These are phyloP conservation scores for Rynchops niger DNA, from an alignment of 2,113 vertebrate genomes.

Conservation along the genomic window DNA sequence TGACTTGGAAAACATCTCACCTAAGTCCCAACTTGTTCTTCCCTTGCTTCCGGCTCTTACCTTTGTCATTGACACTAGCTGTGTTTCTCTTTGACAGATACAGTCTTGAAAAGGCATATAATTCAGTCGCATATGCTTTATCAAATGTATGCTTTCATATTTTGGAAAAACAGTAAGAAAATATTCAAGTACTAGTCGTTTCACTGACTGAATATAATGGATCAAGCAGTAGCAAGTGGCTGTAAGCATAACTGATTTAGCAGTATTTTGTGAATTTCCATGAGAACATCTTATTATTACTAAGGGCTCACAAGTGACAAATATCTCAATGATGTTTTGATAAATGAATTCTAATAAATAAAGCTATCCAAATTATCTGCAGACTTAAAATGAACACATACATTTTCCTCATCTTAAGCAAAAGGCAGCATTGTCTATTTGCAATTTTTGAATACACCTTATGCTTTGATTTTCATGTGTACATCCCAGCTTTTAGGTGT, in stretches of 20 bases:
- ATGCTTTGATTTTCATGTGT: not conserved
- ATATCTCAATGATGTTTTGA: not conserved
- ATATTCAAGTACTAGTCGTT: not conserved
- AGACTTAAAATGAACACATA: not conserved
- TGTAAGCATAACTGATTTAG: not conserved
- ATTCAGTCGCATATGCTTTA: not conserved
- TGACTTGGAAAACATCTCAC: not conserved
- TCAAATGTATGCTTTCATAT: not conserved
- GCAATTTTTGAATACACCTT: not conserved
- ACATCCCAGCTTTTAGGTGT: not conserved
- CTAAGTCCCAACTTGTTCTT: not conserved
- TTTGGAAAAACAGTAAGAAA: not conserved
- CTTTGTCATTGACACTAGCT: not conserved
- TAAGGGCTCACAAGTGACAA: not conserved
- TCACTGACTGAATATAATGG: not conserved
- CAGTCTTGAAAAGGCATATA: not conserved
- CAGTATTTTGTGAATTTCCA: not conserved
- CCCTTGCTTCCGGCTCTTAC: not conserved
- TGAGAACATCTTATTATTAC: not conserved
- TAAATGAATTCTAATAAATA: constrained; percentile 5
- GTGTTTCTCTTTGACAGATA: not conserved
- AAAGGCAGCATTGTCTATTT: not conserved
- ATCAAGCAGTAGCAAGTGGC: not conserved
- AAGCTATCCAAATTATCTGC: not conserved
- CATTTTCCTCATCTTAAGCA: not conserved